Evolutionary conservation across 2,797 vertebrate species (phyloP).

Genomic region (Streptopelia turtur): DNA sequence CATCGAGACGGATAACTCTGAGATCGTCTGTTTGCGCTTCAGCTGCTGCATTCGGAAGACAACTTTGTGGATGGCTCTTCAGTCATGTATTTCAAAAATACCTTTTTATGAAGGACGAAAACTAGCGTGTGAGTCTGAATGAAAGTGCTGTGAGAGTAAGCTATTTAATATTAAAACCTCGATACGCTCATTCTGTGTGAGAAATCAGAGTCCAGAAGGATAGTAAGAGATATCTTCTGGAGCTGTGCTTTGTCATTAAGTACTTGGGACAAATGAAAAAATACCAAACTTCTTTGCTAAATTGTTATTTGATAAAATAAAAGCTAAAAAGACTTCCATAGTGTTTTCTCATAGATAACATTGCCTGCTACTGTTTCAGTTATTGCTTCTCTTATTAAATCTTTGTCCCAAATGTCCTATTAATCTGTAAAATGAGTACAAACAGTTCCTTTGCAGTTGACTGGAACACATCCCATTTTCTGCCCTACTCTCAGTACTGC

Average conservation of each 20-base stretch:
- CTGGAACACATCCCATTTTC: not conserved
- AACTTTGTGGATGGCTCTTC: conserved; percentile 14
- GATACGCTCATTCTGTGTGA: not conserved
- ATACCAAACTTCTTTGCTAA: not conserved
- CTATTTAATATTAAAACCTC: conserved; percentile 32
- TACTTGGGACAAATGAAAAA: not conserved
- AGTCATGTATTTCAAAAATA: conserved; percentile 41
- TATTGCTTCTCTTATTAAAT: not conserved
- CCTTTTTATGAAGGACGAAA: conserved; percentile 41
- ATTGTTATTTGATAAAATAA: not conserved
- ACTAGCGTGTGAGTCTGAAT: conserved; percentile 19
- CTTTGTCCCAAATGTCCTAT: not conserved
- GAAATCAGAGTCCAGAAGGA: not conserved
- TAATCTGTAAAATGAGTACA: not conserved
- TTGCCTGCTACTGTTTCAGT: not conserved
- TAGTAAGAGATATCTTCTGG: not conserved
- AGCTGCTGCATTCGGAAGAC: conserved; percentile 16
- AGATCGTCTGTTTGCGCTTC: not conserved
- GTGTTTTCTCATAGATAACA: not conserved
- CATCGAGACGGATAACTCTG: not conserved
- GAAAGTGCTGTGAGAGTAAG: conserved; percentile 62
- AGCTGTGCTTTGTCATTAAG: not conserved
- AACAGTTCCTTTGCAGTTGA: not conserved
- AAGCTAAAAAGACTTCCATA: not conserved
- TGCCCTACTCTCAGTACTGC: not conserved